Base-by-base conservation (phyloP, 2,888 invertebrate genomes). In the Cepaea hortensis region DNA sequence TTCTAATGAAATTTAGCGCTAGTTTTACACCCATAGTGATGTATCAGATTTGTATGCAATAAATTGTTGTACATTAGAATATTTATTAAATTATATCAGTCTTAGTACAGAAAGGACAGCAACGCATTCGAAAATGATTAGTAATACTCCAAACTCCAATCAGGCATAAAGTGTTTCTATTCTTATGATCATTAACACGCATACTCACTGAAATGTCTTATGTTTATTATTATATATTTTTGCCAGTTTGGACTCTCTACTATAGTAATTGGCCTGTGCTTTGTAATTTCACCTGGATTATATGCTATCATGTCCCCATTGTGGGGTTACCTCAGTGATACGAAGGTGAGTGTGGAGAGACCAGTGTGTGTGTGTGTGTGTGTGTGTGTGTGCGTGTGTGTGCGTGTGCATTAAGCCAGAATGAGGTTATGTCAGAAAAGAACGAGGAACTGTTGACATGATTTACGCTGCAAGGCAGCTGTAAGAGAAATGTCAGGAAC, bases 291-390 rank as follows among this genome's bases (percentile, higher is more conserved):
- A 6, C 90, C 92, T 18, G 91, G 86, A 0, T 61, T 92, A 11
- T 91, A 92, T 79, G 91, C 90, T 18, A 15, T 91, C 9, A 90
- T 91, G 20, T 91, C 92, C 11, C 92, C 92, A 4, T 11, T 92
- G 9, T 90, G 90, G 90, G 92, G 92, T 7, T 91, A 89, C 75
- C 62, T 92, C 20, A 90, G 90, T 23, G 92, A 93, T 81, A 89
- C 86, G 61, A 91, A 90, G 90, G 92, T 91, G 85, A 77, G 89
- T 65, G 48, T 5, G 15, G 18, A 48, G 76, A 35, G 35, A 35
- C 35, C 35, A 35, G 15, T 35, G 76, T 76, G 76, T 20, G 35
- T 68, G 77, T 77, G 11, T 46, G 50, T 50, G 50, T 20, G 50
- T 50, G 50, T 9, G 6, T 77, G 77, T 50, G 50, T 35, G 35